Percentiles rank a stretch among this genome's conserved stretches.
These are phyloP conservation scores for Podiceps cristatus DNA, from an alignment of 2,113 vertebrate genomes.

Conservation along the genomic window DNA sequence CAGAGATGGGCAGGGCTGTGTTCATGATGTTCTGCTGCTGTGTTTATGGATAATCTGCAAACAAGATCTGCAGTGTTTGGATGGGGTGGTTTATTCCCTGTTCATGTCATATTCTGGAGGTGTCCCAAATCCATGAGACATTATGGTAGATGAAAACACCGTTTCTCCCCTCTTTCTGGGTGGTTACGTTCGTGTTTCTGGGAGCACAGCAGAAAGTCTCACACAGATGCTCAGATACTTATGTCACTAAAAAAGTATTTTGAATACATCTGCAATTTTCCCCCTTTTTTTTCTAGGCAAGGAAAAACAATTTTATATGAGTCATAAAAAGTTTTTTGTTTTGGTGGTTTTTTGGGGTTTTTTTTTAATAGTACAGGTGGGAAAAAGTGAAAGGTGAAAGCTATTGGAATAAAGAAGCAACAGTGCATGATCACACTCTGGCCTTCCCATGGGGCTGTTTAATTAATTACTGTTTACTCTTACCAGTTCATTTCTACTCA, in stretches of 20 bases:
- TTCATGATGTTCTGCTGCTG: not conserved
- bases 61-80: not conserved
- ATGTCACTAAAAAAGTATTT: not conserved
- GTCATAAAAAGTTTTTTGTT: not conserved
- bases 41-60: slow-evolving; percentile 21
- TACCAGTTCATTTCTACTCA: not conserved
- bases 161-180: not conserved
- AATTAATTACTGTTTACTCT: not conserved
- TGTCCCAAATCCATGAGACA: not conserved
- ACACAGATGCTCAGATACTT: not conserved
- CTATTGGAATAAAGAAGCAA: not conserved
- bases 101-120: slow-evolving; percentile 17
- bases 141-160: not conserved
- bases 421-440: not conserved
- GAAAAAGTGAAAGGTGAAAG: not conserved
- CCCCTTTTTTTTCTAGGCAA: not conserved
- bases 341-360: too few species aligned
- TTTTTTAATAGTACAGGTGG: not conserved
- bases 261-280: not conserved
- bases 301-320: not conserved
- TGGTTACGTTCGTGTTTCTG: not conserved
- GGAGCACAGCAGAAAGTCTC: not conserved
- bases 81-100: slow-evolving; percentile 6
- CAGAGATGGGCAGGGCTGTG: slow-evolving; percentile 37
- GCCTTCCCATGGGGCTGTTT: not conserved